Evolutionary conservation across 2,113 vertebrate species (phyloP).

Genomic region (Rhegmatorhina hoffmannsi): DNA sequence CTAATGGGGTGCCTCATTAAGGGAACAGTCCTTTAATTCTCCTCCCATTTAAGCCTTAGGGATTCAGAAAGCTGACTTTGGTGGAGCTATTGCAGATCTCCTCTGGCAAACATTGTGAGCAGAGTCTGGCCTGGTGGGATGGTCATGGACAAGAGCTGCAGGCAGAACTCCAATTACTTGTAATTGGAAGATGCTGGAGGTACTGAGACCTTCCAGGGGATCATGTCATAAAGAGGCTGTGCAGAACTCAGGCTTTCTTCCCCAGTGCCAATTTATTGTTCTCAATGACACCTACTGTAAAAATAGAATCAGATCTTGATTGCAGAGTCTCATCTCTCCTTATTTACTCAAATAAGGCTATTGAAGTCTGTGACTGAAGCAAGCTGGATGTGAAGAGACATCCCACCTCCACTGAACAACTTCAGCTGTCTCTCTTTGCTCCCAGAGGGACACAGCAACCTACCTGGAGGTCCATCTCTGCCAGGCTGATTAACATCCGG

Average conservation of each 20-base stretch:
- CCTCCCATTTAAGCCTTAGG: not conserved
- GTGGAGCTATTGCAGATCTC: conserved; percentile 22
- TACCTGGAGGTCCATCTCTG: conserved; percentile 97
- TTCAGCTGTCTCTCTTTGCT: not conserved
- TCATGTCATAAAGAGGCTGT: not conserved
- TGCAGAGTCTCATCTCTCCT: not conserved
- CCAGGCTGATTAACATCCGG: conserved; percentile 95
- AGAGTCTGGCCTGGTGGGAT: conserved; percentile 1
- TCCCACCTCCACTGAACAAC: not conserved
- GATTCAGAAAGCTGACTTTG: not conserved
- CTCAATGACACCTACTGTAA: not conserved
- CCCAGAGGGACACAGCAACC: not conserved
- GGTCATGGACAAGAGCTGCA: not conserved
- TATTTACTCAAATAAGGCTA: not conserved
- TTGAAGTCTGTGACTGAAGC: not conserved
- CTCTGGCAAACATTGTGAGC: not conserved
- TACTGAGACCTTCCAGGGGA: conserved; percentile 11
- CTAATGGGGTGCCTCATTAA: not conserved
- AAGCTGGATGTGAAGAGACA: not conserved
- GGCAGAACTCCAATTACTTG: conserved; percentile 31
- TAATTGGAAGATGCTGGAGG: conserved; percentile 29
- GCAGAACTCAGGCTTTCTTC: not conserved
- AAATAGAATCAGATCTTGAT: not conserved
- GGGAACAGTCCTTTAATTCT: not conserved
- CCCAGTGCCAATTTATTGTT: not conserved